Evolutionary conservation across 1,140 invertebrate species (phyloP).

Genomic region (Drosophila punjabiensis): DNA sequence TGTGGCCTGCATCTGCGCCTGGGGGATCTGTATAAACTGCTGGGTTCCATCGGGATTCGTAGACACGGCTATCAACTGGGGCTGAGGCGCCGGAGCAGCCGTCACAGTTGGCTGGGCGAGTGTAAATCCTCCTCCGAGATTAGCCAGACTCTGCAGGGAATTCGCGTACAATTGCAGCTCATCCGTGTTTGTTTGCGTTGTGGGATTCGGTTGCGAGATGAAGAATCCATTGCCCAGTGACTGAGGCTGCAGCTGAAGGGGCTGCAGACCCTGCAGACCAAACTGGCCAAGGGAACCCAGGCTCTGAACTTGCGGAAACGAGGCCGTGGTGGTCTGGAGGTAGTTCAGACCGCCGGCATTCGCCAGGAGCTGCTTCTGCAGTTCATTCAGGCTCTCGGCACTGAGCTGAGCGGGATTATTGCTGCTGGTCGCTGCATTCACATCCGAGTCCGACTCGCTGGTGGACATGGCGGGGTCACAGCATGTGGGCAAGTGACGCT

Average conservation of each 20-base stretch:
- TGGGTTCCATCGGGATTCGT: conserved; percentile 79
- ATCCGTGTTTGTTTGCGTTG: conserved; percentile 33
- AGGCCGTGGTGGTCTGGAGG: conserved; percentile 53
- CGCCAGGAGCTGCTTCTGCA: conserved; percentile 67
- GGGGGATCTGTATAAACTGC: conserved; percentile 78
- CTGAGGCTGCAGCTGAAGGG: conserved; percentile 73
- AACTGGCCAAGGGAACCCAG: conserved; percentile 80
- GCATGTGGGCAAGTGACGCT: conserved; percentile 90
- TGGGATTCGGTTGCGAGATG: conserved; percentile 65
- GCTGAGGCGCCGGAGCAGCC: conserved; percentile 51
- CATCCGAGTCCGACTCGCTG: conserved; percentile 91
- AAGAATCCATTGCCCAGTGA: conserved; percentile 77
- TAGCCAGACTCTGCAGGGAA: conserved; percentile 72
- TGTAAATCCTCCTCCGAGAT: conserved; percentile 72
- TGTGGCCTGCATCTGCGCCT: conserved; percentile 37
- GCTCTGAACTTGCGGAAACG: conserved; percentile 69
- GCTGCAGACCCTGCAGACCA: conserved; percentile 63
- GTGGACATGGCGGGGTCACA: conserved; percentile 90
- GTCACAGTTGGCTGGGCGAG: conserved; percentile 61
- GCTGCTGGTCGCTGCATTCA: conserved; percentile 8
- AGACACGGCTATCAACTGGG: conserved; percentile 76
- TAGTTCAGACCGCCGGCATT: conserved; percentile 69
- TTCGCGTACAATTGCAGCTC: conserved; percentile 78
- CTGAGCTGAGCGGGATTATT: conserved; percentile 28
- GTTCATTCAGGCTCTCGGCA: conserved; percentile 63